These are phyloP conservation scores for Percopsis transmontana DNA, from an alignment of 2,113 vertebrate species.

Conservation along the genomic window DNA sequence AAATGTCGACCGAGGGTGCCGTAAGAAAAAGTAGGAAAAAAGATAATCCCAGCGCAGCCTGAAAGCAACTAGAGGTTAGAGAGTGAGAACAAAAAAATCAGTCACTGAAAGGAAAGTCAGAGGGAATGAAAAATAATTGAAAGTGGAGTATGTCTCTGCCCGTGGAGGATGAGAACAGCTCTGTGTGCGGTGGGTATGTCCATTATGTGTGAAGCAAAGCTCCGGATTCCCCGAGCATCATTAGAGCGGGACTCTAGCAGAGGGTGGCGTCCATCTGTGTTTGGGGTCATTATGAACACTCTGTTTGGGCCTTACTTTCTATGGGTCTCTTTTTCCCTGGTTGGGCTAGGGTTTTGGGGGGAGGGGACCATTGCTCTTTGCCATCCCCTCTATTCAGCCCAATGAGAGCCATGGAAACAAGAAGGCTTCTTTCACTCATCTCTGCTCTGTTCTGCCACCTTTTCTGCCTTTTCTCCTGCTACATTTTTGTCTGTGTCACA, in stretches of 20 bases:
- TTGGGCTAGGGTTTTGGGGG: background rate
- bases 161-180: conserved; percentile 40
- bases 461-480: conserved; percentile 47
- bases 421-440: conserved; percentile 57
- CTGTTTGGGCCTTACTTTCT: conserved; percentile 65
- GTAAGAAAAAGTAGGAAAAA: conserved; percentile 13
- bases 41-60: too few species aligned
- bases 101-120: conserved; percentile 21
- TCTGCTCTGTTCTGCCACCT: conserved; percentile 45
- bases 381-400: conserved; percentile 62
- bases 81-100: conserved; percentile 10
- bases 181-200: conserved; percentile 53
- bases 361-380: conserved; percentile 45
- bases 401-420: conserved; percentile 71
- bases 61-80: conserved; percentile 25
- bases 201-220: conserved; percentile 53
- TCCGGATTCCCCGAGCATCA: too few species aligned
- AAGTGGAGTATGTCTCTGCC: conserved; percentile 40
- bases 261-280: conserved; percentile 61
- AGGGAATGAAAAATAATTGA: conserved; percentile 31
- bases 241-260: conserved; percentile 46
- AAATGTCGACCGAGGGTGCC: conserved; percentile 4
- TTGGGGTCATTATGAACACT: conserved; percentile 66
- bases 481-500: conserved; percentile 38
- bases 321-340: conserved; percentile 25